Conservation (phyloP, 1,140 invertebrate genomes). For the Bilobella aurantiaca region DNA sequence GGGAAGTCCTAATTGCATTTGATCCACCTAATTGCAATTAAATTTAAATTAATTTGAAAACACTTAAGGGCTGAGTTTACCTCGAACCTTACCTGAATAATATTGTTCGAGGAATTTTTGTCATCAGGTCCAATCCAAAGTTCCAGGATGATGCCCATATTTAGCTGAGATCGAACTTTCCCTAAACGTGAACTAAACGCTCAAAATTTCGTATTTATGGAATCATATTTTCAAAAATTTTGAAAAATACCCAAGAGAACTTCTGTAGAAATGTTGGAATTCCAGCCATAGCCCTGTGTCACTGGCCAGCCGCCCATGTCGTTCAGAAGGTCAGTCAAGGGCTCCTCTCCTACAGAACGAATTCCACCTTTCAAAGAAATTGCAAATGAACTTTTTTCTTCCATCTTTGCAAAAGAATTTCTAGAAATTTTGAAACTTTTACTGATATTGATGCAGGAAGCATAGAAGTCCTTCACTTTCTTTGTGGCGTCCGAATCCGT, state of each 20-base stretch:
- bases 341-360: slow-evolving; percentile 53
- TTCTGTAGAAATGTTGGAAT: slow-evolving; percentile 47
- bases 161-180: slow-evolving; percentile 55
- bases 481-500: slow-evolving; percentile 60
- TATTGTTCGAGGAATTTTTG: slow-evolving; percentile 72
- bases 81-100: slow-evolving; percentile 58
- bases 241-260: slow-evolving; percentile 42
- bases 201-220: slow-evolving; percentile 4
- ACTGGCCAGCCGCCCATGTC: slow-evolving; percentile 67
- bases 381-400: not conserved
- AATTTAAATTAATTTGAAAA: not conserved
- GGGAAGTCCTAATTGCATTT: slow-evolving; percentile 65
- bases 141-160: slow-evolving; percentile 63
- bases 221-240: not conserved
- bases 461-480: slow-evolving; percentile 75
- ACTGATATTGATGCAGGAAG: slow-evolving; percentile 78
- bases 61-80: not conserved
- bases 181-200: slow-evolving; percentile 41
- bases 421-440: slow-evolving; percentile 44
- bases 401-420: too few species aligned
- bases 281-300: slow-evolving; percentile 53
- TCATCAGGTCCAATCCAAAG: slow-evolving; percentile 75
- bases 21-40: slow-evolving; percentile 55
- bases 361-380: slow-evolving; percentile 42
- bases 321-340: slow-evolving; percentile 50